These are phyloP conservation scores for Melanostoma mellinum DNA, from an alignment of 2,888 invertebrate species.

Conservation along the genomic window DNA sequence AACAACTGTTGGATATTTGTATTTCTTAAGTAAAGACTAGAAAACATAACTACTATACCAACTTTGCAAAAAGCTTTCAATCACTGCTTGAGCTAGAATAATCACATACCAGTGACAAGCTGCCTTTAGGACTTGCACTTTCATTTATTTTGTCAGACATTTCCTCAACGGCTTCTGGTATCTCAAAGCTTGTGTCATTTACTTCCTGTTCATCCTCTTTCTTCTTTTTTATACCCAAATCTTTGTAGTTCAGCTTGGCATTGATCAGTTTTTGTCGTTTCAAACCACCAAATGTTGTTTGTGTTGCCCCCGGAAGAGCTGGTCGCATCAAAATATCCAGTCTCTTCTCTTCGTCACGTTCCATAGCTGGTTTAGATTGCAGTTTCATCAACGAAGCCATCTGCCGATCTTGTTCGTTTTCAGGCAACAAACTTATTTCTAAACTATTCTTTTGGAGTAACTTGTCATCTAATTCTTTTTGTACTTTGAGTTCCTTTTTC, in stretches of 20 bases:
- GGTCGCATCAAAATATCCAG: slow-evolving; percentile 84
- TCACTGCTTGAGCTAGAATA: slow-evolving; percentile 74
- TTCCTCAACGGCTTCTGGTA: not conserved
- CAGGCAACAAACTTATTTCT: slow-evolving; percentile 89
- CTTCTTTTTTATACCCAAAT: slow-evolving; percentile 80
- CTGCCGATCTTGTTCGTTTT: slow-evolving; percentile 90
- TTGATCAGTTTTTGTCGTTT: slow-evolving; percentile 84
- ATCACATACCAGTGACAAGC: slow-evolving; percentile 67
- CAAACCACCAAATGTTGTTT: slow-evolving; percentile 83
- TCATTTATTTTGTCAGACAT: not conserved
- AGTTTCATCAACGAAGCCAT: slow-evolving; percentile 90
- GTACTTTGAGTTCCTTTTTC: slow-evolving; percentile 89
- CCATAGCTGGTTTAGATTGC: slow-evolving; percentile 85
- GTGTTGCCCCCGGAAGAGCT: slow-evolving; percentile 84
- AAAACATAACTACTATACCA: no score
- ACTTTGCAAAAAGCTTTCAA: slow-evolving; percentile 9
- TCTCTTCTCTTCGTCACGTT: slow-evolving; percentile 83
- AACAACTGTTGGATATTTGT: no score
- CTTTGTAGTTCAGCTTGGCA: slow-evolving; percentile 76
- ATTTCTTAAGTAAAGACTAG: no score
- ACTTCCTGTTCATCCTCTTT: slow-evolving; percentile 24
- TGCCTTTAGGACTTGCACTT: slow-evolving; percentile 4
- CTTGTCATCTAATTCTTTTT: slow-evolving; percentile 86
- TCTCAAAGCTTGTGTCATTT: not conserved
- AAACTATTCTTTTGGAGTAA: slow-evolving; percentile 90